Percentiles rank a stretch among this genome's conserved stretches.
Conservation (phyloP, 2,797 vertebrate genomes). For the Champsocephalus gunnari region DNA sequence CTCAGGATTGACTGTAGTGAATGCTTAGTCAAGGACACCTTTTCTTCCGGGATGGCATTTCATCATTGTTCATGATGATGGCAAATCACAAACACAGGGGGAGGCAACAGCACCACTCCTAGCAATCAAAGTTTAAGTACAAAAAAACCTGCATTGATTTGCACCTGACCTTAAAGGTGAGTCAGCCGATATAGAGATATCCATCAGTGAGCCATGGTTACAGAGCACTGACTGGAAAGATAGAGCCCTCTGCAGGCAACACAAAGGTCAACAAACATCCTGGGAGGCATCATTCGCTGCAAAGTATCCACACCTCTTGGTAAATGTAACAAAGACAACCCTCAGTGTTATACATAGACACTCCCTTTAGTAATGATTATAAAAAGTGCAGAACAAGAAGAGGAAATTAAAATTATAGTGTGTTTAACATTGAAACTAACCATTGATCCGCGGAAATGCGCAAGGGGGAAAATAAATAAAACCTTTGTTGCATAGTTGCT, state of each 20-base stretch:
- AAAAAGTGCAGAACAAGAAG: background rate
- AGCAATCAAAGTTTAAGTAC: constrained; percentile 59
- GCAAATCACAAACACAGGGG: constrained; percentile 47
- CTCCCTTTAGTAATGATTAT: constrained; percentile 9
- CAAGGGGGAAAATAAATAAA: background rate
- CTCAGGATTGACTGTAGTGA: constrained; percentile 43
- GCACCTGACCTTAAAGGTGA: constrained; percentile 74
- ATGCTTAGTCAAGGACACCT: constrained; percentile 57
- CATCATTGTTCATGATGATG: constrained; percentile 63
- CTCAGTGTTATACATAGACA: background rate
- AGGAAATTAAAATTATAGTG: constrained; percentile 17
- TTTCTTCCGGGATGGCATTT: constrained; percentile 43
- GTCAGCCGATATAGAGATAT: constrained; percentile 76
- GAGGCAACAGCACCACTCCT: constrained; percentile 38
- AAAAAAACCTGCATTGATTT: constrained; percentile 75
- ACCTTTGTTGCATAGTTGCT: constrained; percentile 14
- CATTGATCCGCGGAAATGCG: constrained; percentile 20
- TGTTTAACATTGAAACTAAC: background rate
- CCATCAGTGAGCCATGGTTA: constrained; percentile 72
- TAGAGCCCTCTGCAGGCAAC: constrained; percentile 67
- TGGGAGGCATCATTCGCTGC: constrained; percentile 43
- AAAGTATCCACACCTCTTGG: constrained; percentile 24
- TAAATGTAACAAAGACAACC: constrained; percentile 21
- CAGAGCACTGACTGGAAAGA: constrained; percentile 56
- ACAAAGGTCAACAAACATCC: constrained; percentile 76